phyloP scores from a whole-genome alignment of 2,888 invertebrate species.

The Leptinotarsa haldemani region DNA sequence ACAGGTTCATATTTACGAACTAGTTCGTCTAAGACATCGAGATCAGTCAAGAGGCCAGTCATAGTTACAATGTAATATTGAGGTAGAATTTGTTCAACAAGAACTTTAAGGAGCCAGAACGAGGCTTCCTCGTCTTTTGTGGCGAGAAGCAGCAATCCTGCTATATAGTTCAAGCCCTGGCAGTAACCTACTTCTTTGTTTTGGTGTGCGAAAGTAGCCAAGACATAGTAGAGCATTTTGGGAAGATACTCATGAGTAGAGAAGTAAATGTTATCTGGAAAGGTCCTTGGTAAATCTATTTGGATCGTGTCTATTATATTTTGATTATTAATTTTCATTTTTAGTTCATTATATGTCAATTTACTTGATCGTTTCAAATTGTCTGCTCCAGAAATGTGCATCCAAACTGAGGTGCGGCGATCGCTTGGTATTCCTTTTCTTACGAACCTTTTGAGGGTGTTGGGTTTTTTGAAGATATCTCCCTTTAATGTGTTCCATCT shows the following conservation, averaged over 20 bases:
- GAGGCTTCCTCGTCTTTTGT: constrained; percentile 91
- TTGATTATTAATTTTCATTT: constrained; percentile 77
- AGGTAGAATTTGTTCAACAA: constrained; percentile 88
- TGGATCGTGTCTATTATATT: constrained; percentile 83
- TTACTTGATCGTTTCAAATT: constrained; percentile 73
- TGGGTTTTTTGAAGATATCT: constrained; percentile 76
- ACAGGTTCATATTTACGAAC: constrained; percentile 85
- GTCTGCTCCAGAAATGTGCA: constrained; percentile 84
- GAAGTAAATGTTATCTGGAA: constrained; percentile 95
- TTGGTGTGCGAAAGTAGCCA: constrained; percentile 89
- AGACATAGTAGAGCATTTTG: constrained; percentile 83
- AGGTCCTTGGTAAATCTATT: constrained; percentile 92
- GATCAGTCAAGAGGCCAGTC: constrained; percentile 89
- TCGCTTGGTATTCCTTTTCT: constrained; percentile 90
- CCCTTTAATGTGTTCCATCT: constrained; percentile 82
- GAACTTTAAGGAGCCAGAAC: constrained; percentile 92
- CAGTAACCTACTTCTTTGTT: constrained; percentile 91
- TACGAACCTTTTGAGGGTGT: constrained; percentile 86
- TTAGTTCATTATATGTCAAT: constrained; percentile 76
- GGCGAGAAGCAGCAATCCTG: constrained; percentile 83
- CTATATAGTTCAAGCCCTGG: constrained; percentile 95
- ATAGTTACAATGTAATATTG: constrained; percentile 90
- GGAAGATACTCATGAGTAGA: constrained; percentile 80
- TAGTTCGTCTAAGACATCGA: constrained; percentile 89
- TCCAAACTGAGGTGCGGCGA: constrained; percentile 82